phyloP scores from a whole-genome alignment of 2,113 vertebrate species.

The Mormyrus iriodes region DNA sequence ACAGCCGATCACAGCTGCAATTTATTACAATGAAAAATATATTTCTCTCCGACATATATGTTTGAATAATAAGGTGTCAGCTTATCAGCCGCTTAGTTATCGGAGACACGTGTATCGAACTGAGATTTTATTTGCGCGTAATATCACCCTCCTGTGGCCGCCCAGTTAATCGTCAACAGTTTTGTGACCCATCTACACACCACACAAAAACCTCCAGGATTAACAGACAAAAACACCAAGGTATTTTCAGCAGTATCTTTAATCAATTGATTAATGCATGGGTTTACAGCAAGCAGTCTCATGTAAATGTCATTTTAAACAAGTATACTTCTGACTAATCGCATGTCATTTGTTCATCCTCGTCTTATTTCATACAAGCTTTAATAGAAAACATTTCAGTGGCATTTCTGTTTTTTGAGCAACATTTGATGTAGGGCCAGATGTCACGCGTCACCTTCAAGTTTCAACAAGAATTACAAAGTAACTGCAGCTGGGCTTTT shows the following conservation, averaged over 20 bases:
- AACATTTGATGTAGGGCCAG: slow-evolving; percentile 25
- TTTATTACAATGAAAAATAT: background rate
- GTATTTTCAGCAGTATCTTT: slow-evolving; percentile 74
- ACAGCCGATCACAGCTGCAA: background rate
- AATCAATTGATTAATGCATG: slow-evolving; percentile 80
- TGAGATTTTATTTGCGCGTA: background rate
- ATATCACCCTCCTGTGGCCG: slow-evolving; percentile 17
- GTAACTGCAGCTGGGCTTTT: slow-evolving; percentile 67
- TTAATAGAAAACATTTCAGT: slow-evolving; percentile 83
- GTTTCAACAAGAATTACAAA: slow-evolving; percentile 64
- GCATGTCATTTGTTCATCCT: slow-evolving; percentile 66
- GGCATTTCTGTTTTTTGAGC: slow-evolving; percentile 53
- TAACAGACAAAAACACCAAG: background rate
- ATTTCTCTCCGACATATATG: background rate
- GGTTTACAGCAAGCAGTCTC: slow-evolving; percentile 82
- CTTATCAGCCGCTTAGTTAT: background rate
- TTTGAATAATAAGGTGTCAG: background rate
- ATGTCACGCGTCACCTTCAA: slow-evolving; percentile 45
- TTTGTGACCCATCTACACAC: background rate
- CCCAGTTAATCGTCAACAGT: background rate
- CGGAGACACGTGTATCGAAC: slow-evolving; percentile 1
- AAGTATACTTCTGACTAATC: slow-evolving; percentile 36
- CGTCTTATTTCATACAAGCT: slow-evolving; percentile 71
- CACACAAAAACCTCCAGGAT: background rate
- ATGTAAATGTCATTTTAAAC: slow-evolving; percentile 56